These are phyloP conservation scores for Nicator chloris DNA, from an alignment of 2,113 vertebrate species.

Conservation along the genomic window DNA sequence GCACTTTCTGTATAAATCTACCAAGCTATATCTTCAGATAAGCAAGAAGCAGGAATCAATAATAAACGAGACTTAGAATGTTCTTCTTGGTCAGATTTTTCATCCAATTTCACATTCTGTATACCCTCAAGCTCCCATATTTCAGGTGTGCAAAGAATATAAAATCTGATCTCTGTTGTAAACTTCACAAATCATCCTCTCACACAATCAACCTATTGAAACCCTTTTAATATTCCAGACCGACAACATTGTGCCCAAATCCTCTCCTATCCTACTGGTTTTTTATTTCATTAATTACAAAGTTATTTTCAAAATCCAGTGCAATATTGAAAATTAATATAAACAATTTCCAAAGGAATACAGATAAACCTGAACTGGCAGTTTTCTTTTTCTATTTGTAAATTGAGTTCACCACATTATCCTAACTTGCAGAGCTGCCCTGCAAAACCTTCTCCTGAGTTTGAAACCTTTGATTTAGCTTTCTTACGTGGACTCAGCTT, in stretches of 20 bases:
- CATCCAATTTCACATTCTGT: background rate
- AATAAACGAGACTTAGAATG: background rate
- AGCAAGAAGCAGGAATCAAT: slow-evolving; percentile 26
- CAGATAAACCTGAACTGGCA: background rate
- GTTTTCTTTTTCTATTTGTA: background rate
- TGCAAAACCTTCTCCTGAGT: background rate
- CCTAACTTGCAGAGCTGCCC: background rate
- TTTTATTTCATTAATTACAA: background rate
- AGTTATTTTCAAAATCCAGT: background rate
- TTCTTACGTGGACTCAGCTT: background rate
- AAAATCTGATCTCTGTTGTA: background rate
- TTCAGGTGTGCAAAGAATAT: background rate
- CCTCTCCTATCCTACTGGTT: background rate
- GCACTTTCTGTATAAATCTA: background rate
- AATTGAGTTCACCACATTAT: background rate
- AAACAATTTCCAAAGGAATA: background rate
- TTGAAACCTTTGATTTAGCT: background rate
- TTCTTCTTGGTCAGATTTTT: background rate
- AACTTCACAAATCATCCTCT: background rate
- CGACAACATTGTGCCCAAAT: accelerated
- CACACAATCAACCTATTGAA: background rate
- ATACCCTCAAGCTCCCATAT: background rate
- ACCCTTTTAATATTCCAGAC: background rate
- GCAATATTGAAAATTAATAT: background rate
- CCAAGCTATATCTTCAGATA: background rate